A percentile compares a stretch with the other conserved stretches of the same genome.
Evolutionary conservation across 1,140 invertebrate genomes (phyloP).

Genomic region (Ectropis grisescens): DNA sequence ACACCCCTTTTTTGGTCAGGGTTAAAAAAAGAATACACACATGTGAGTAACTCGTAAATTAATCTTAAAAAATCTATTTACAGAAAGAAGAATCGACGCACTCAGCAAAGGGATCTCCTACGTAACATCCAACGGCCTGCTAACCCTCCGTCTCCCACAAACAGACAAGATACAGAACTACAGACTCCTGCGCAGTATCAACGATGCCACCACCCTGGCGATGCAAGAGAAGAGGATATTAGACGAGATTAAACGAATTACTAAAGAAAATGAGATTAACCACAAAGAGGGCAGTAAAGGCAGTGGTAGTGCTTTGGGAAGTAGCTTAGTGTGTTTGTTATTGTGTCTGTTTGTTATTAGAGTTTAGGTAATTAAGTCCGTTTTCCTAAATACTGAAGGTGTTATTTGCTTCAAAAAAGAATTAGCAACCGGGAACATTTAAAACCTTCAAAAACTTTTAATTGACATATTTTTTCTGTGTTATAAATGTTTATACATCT

Average conservation of each 20-base stretch:
- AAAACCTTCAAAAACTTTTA: no score
- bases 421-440: no score
- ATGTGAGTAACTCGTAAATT: no score
- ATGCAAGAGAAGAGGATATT: slow-evolving; percentile 70
- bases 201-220: slow-evolving; percentile 70
- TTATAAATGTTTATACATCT: no score
- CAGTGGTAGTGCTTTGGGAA: not conserved
- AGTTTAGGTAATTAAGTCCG: no score
- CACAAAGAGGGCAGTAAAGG: slow-evolving; percentile 3
- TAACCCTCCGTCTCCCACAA: slow-evolving; percentile 46
- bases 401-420: no score
- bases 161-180: slow-evolving; percentile 60
- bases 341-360: slow-evolving; percentile 6
- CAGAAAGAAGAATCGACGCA: no score
- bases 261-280: slow-evolving; percentile 42
- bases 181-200: slow-evolving; percentile 74
- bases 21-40: no score
- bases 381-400: no score
- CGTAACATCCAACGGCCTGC: slow-evolving; percentile 30
- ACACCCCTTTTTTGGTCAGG: no score
- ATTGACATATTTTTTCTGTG: no score
- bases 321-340: slow-evolving; percentile 1
- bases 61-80: no score
- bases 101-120: slow-evolving; percentile 34
- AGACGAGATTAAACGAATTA: slow-evolving; percentile 43